Conservation (phyloP, 2,888 invertebrate genomes). For the Agrilus mali region DNA sequence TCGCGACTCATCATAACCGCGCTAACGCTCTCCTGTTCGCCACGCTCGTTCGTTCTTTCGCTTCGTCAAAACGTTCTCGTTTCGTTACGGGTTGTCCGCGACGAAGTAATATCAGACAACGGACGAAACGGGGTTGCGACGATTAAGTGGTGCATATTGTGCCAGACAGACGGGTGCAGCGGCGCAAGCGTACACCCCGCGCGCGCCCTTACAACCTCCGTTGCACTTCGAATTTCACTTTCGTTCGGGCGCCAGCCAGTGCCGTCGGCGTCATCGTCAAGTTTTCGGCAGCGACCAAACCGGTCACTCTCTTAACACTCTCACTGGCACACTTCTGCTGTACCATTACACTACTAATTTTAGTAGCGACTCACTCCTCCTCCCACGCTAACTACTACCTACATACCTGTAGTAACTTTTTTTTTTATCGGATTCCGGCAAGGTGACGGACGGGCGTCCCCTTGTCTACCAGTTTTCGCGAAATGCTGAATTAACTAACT, state of each 20-base stretch:
- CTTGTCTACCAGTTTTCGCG: too few relatives aligned
- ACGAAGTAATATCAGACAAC: slow-evolving; percentile 13
- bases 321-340: slow-evolving; percentile 5
- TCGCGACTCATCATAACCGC: slow-evolving; percentile 11
- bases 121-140: slow-evolving; percentile 16
- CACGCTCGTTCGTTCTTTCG: slow-evolving; percentile 7
- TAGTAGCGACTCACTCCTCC: too few relatives aligned
- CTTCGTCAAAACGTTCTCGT: slow-evolving; percentile 5
- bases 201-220: slow-evolving; percentile 10
- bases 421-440: too few relatives aligned
- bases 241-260: slow-evolving; percentile 26
- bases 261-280: slow-evolving; percentile 32
- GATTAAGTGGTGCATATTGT: slow-evolving; percentile 30
- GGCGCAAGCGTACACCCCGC: slow-evolving; percentile 16
- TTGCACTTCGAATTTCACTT: slow-evolving; percentile 35
- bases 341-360: too few relatives aligned
- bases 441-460: too few relatives aligned
- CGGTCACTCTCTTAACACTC: slow-evolving; percentile 14
- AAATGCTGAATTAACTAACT: background rate
- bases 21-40: slow-evolving; percentile 13
- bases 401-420: too few relatives aligned
- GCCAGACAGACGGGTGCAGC: slow-evolving; percentile 39
- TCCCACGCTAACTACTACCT: too few relatives aligned
- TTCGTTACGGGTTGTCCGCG: slow-evolving; percentile 5
- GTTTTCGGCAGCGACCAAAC: slow-evolving; percentile 33